Base-by-base conservation (phyloP, 2,888 invertebrate species). In the Rhopalosiphum nymphaeae region DNA sequence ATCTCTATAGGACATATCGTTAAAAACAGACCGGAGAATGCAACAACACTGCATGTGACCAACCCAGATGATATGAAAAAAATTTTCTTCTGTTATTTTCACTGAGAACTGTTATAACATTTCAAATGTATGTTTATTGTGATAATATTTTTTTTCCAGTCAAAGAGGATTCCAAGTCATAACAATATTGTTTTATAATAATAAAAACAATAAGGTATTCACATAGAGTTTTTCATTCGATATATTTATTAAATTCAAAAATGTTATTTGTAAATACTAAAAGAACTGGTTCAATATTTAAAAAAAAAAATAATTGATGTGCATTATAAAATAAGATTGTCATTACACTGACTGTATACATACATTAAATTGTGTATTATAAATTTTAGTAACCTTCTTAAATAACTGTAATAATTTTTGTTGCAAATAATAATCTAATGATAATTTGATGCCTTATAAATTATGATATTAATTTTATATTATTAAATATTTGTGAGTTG, bases 401-500 rank as follows among this genome's bases (percentile, higher is more conserved):
- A 36, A 42, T 78, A 78, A 78, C 36, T 36, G 21, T 78, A 78
- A 78, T 78, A 5, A 21, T 36, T 36, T 78, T 78, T 36, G 78
- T 21, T 36, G 36, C 4, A n/a, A 67, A n/a, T 67, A 67, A n/a
- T n/a, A 36, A 78, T 21, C 9, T 78, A 78, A 78, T 89, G 57
- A 89, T 89, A 57, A 57, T 89, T 89, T 57, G 44, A 57, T 89
- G 56, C 16, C 26, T 25, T 89, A 56, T 56, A n/a, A n/a, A n/a
- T n/a, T n/a, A 67, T 78, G 57, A 57, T 89, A 89, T 57, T 89
- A 89, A 89, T 89, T 57, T 57, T 4, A 89, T 89, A 89, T 57
- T 89, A 89, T 88, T 56, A 56, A 29, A 44, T 44, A 7, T 57
- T 57, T 44, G 57, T 57, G 42, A 42, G 57, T 57, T 56, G 16